These are phyloP conservation scores for Lathamus discolor DNA, from an alignment of 2,113 vertebrate species.

Conservation along the genomic window DNA sequence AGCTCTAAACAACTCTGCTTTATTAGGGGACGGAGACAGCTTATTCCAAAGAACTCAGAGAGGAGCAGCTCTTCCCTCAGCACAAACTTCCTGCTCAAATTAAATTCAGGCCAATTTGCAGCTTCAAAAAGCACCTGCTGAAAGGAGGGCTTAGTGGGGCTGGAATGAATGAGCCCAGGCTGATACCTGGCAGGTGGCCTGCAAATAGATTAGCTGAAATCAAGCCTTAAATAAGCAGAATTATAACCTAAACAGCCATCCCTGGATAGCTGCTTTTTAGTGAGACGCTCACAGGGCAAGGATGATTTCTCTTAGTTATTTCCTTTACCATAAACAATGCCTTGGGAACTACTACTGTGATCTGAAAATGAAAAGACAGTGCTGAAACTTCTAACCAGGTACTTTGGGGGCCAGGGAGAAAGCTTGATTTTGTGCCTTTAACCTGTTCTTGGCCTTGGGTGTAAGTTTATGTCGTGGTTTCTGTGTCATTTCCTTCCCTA, in stretches of 20 bases:
- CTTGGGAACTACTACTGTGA: background rate
- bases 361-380: background rate
- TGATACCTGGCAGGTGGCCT: constrained; percentile 30
- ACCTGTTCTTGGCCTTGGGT: background rate
- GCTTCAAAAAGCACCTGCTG: background rate
- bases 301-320: background rate
- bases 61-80: background rate
- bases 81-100: background rate
- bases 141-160: constrained; percentile 17
- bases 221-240: background rate
- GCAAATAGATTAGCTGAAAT: constrained; percentile 18
- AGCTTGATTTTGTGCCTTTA: background rate
- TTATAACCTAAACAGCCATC: background rate
- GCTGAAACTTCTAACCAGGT: background rate
- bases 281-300: background rate
- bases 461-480: accelerated
- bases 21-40: background rate
- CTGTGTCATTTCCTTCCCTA: background rate
- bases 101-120: constrained; percentile 35
- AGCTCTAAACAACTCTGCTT: background rate
- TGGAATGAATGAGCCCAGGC: background rate
- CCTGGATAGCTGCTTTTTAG: background rate
- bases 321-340: background rate
- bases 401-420: background rate
- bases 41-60: background rate